These are phyloP conservation scores for Passer montanus DNA, from an alignment of 2,113 vertebrate species.

Conservation along the genomic window DNA sequence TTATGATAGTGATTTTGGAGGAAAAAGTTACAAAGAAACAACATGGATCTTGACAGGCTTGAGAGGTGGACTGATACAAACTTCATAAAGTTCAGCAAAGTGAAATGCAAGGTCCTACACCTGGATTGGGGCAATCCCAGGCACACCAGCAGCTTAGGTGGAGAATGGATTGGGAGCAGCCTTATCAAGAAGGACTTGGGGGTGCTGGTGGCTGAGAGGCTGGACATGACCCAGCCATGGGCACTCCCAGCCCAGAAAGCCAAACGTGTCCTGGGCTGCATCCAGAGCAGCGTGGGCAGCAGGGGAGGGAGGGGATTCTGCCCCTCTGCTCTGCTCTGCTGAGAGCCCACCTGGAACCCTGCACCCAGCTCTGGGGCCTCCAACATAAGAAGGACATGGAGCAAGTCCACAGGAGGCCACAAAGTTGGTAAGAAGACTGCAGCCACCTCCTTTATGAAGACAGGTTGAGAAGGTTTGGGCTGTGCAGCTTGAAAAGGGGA, in stretches of 20 bases:
- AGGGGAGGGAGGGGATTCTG: not conserved
- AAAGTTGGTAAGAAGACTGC: not conserved
- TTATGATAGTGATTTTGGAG: not conserved
- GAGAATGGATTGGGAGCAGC: not conserved
- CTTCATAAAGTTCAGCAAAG: not conserved
- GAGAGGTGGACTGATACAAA: not conserved
- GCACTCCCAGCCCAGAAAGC: accelerated
- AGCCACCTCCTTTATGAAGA: not conserved
- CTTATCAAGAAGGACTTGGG: not conserved
- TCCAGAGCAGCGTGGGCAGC: not conserved
- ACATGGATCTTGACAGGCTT: not conserved
- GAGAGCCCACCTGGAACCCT: not conserved
- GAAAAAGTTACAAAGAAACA: accelerated
- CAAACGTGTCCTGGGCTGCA: accelerated
- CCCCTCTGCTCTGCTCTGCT: not conserved
- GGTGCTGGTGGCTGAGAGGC: not conserved
- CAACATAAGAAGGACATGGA: not conserved
- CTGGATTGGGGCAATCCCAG: not conserved
- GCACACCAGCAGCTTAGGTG: not conserved
- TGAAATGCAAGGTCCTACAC: not conserved
- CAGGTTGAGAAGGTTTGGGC: not conserved
- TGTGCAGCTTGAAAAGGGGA: not conserved
- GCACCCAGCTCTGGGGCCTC: not conserved
- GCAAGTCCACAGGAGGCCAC: not conserved
- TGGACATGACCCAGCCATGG: accelerated